These are phyloP conservation scores for Tachystola acroxantha DNA, from an alignment of 2,888 invertebrate genomes.

Conservation along the genomic window DNA sequence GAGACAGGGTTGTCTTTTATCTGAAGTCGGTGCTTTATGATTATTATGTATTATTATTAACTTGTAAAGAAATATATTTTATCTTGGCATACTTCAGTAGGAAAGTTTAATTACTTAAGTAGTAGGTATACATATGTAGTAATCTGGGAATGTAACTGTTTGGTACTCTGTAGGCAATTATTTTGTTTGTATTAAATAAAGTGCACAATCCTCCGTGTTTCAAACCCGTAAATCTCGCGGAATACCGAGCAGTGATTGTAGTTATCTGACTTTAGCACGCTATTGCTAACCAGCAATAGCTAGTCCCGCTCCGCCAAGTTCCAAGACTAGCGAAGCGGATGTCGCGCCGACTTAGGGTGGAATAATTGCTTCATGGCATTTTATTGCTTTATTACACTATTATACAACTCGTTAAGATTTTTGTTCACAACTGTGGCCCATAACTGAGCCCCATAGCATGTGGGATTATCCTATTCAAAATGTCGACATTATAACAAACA, in stretches of 20 bases:
- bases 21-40: too few relatives aligned
- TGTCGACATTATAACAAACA: too few relatives aligned
- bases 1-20: slow-evolving; percentile 7
- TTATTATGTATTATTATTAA: too few relatives aligned
- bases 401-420: slow-evolving; percentile 30
- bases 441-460: too few relatives aligned
- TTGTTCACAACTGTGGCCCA: slow-evolving; percentile 23
- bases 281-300: background rate
- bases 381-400: slow-evolving; percentile 32
- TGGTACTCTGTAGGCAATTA: too few relatives aligned
- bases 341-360: slow-evolving; percentile 24
- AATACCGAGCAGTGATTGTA: background rate
- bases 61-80: too few relatives aligned
- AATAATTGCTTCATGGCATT: slow-evolving; percentile 31
- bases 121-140: too few relatives aligned
- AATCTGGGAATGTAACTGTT: too few relatives aligned
- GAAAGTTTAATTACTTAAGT: too few relatives aligned
- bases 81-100: too few relatives aligned
- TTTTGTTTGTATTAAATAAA: too few relatives aligned
- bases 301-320: slow-evolving; percentile 3
- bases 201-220: background rate
- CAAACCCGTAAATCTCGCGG: background rate
- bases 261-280: background rate
- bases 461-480: too few relatives aligned
- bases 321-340: slow-evolving; percentile 15